These are phyloP conservation scores for Chloromyia formosa DNA, from an alignment of 2,888 invertebrate genomes.

Conservation along the genomic window DNA sequence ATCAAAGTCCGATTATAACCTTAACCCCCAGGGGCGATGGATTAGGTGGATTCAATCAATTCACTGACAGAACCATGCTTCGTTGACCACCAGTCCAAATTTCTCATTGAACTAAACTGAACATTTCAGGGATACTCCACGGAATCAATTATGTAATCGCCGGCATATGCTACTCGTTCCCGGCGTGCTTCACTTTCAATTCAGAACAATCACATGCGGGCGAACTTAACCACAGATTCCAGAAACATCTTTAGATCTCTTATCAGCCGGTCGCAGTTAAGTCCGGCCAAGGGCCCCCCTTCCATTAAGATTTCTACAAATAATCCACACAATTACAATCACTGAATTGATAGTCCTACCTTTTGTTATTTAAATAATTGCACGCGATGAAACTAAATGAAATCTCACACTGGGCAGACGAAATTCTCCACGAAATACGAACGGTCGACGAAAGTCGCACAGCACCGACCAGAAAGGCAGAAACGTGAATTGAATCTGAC, in stretches of 20 bases:
- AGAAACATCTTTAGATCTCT: constrained; percentile 38
- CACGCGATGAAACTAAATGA: background rate
- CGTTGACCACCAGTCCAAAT: background rate
- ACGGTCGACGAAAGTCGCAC: background rate
- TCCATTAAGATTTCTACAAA: background rate
- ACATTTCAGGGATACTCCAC: background rate
- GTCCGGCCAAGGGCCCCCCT: background rate
- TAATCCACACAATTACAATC: background rate
- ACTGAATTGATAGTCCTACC: background rate
- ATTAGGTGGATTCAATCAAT: background rate
- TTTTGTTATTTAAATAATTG: constrained; percentile 6
- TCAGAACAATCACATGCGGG: constrained; percentile 33
- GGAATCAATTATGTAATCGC: constrained; percentile 9
- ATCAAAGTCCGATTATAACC: constrained; percentile 30
- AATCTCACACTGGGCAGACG: constrained; percentile 5
- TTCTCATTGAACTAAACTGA: background rate
- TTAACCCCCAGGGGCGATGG: constrained; percentile 4
- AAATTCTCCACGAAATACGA: background rate
- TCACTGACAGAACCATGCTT: constrained; percentile 10
- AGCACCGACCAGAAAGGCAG: background rate
- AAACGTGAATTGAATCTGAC: constrained; percentile 11
- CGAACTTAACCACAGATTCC: constrained; percentile 34
- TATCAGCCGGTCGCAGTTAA: constrained; percentile 34
- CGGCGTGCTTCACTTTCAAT: constrained; percentile 7
- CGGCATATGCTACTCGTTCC: background rate